Percentiles rank a stretch among this genome's conserved stretches.
Conservation (phyloP, 2,888 invertebrate species). For the Kryphioiulus occultus region DNA sequence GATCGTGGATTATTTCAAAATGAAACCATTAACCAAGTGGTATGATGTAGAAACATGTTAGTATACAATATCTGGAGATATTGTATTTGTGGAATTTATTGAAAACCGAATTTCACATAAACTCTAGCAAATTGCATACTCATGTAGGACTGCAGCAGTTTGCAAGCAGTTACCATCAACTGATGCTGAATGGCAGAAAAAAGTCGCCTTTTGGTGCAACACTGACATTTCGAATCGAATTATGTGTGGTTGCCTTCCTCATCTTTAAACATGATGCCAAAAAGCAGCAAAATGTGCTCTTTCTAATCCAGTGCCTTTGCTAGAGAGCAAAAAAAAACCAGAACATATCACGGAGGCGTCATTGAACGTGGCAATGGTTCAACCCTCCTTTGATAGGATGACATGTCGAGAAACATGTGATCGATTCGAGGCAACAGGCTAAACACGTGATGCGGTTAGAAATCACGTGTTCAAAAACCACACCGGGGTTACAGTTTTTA, state of each 20-base stretch:
- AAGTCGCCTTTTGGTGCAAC: not conserved
- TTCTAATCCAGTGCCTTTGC: not conserved
- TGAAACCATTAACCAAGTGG: no score
- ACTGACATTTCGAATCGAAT: not conserved
- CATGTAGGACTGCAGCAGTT: not conserved
- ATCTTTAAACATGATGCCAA: conserved; percentile 31
- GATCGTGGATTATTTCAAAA: no score
- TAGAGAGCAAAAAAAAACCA: not conserved
- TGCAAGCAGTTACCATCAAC: not conserved
- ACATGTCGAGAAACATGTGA: not conserved
- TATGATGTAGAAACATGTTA: no score
- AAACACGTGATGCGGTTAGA: not conserved
- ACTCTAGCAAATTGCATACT: not conserved
- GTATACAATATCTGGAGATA: no score
- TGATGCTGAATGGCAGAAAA: not conserved
- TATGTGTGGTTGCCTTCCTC: not conserved
- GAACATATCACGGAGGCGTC: not conserved
- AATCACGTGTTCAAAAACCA: no score
- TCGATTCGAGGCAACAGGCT: not conserved
- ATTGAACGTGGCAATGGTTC: not conserved
- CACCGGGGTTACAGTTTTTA: no score
- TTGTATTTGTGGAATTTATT: not conserved
- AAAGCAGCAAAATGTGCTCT: not conserved
- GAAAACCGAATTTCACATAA: no score
- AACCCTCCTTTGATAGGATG: not conserved